A percentile compares a stretch with the other conserved stretches of the same genome.
phyloP scores from a whole-genome alignment of 2,888 invertebrate genomes.

The Craniophora ligustri region DNA sequence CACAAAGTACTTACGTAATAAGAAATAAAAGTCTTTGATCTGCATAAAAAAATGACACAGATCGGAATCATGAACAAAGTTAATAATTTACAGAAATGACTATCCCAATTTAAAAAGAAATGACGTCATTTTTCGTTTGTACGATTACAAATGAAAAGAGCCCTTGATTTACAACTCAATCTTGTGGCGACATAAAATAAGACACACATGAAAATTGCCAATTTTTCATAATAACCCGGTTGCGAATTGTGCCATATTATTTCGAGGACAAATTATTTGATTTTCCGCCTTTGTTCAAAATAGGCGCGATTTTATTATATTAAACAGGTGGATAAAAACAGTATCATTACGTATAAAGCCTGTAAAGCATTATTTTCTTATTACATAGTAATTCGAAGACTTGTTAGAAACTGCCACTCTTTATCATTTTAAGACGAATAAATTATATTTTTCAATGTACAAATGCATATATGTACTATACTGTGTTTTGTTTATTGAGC shows the following conservation, averaged over 20 bases:
- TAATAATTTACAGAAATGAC: constrained; percentile 30
- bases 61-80: constrained; percentile 3
- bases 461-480: too few species aligned
- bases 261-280: constrained; percentile 59
- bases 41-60: not conserved
- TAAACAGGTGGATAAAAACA: constrained; percentile 21
- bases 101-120: constrained; percentile 61
- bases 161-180: constrained; percentile 84
- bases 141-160: constrained; percentile 81
- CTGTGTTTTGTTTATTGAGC: too few species aligned
- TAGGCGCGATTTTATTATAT: constrained; percentile 25
- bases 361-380: constrained; percentile 31
- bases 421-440: not conserved
- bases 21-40: not conserved
- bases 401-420: constrained; percentile 26
- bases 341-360: constrained; percentile 23
- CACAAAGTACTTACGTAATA: too few species aligned
- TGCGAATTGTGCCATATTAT: constrained; percentile 67
- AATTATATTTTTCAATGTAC: not conserved
- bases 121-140: constrained; percentile 74
- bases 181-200: constrained; percentile 80
- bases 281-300: constrained; percentile 32
- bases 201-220: constrained; percentile 87
- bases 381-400: constrained; percentile 21
- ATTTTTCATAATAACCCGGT: constrained; percentile 84